A percentile compares a stretch with the other conserved stretches of the same genome.
Conservation (phyloP, 2,113 vertebrate genomes). For the Mesocricetus auratus region DNA sequence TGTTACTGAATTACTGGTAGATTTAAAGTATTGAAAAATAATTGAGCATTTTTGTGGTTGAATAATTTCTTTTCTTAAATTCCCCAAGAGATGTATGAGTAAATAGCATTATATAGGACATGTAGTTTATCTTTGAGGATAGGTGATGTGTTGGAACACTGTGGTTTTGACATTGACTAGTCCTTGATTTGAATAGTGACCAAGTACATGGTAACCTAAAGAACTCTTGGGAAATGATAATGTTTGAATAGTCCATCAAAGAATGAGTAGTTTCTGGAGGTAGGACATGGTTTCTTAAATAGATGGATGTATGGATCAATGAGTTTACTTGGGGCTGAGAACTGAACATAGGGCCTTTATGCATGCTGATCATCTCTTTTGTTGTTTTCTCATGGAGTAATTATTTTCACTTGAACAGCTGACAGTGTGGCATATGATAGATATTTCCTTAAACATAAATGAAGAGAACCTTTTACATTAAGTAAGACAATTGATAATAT, state of each 20-base stretch:
- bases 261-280: not conserved
- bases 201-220: not conserved
- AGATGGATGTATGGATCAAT: not conserved
- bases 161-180: not conserved
- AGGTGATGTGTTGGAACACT: not conserved
- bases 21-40: conserved; percentile 21
- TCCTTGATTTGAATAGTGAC: not conserved
- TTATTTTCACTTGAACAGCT: not conserved
- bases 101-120: not conserved
- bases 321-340: not conserved
- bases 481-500: not conserved
- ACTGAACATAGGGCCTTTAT: not conserved
- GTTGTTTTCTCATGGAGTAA: not conserved
- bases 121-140: not conserved
- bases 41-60: not conserved
- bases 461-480: not conserved
- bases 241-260: not conserved
- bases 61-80: not conserved
- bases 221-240: not conserved
- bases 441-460: not conserved
- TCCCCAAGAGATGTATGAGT: not conserved
- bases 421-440: not conserved
- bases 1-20: not conserved
- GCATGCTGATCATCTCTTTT: not conserved
- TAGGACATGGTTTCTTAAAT: not conserved